Percentiles rank a stretch among this genome's conserved stretches.
phyloP scores from a whole-genome alignment of 2,888 invertebrate species.

The Habrosyne pyritoides region DNA sequence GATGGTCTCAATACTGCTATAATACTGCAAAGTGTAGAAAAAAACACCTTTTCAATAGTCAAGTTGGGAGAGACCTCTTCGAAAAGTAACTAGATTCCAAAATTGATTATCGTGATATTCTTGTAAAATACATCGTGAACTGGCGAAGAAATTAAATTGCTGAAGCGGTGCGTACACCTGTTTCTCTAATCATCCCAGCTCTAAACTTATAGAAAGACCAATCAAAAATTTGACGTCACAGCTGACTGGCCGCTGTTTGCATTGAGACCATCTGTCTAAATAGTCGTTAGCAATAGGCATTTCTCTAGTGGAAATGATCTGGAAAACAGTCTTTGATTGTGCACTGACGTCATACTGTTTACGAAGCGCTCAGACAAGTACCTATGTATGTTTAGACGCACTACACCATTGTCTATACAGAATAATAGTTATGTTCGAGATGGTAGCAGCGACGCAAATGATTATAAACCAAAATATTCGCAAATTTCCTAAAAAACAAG shows the following conservation, averaged over 20 bases:
- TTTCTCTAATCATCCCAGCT: neutral
- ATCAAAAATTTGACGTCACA: conserved; percentile 25
- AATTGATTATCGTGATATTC: too few species aligned
- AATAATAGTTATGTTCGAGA: conserved; percentile 9
- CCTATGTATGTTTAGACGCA: neutral
- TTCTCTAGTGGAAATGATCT: conserved; percentile 32
- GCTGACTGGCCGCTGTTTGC: conserved; percentile 28
- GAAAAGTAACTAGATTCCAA: too few species aligned
- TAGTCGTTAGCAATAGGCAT: conserved; percentile 31
- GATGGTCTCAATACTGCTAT: too few species aligned
- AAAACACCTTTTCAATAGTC: too few species aligned
- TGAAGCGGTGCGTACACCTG: too few species aligned
- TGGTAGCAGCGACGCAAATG: conserved; percentile 1
- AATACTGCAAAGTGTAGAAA: too few species aligned
- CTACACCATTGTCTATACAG: neutral
- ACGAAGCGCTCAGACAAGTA: conserved; percentile 15
- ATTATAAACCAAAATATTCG: neutral
- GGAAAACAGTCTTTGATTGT: conserved; percentile 34
- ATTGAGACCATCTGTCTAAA: conserved; percentile 42
- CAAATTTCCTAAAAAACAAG: neutral
- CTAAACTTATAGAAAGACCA: neutral
- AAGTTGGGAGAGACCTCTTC: too few species aligned
- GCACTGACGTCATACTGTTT: conserved; percentile 28
- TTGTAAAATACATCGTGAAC: too few species aligned
- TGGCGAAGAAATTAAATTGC: too few species aligned